Evolutionary conservation across 2,797 vertebrate species (phyloP), one percentile per base, ranked within the genome.

Genomic region (Glyptemys insculpta): DNA sequence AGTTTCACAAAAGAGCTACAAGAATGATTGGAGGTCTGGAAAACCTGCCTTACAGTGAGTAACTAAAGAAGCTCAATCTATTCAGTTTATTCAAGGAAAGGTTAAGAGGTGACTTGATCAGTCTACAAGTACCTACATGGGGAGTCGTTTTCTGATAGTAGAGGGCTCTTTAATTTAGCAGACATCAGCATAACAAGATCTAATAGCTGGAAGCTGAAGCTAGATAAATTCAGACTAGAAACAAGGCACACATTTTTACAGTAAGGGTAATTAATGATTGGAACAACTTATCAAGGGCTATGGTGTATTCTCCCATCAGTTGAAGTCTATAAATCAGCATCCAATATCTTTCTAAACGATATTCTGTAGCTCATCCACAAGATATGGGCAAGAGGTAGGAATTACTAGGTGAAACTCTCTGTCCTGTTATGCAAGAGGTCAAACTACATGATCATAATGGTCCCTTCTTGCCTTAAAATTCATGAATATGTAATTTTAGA

Each of bases 261-360:
- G 74, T 76, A 91, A 79, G n/a, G 27, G 8, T 92, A 86, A 89
- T 96, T 96, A 95, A 91, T 49, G 93, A 94, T 88, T 94, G 96
- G 93, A 94, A 91, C 52, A 92, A 87, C 68, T 94, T 95, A 68
- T 27, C 68, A 87, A 89, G 84, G 93, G 84, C 81, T 87, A 54
- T 21, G 93, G 21, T 87, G 68, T 79, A 90, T 95, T 91, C 93
- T 87, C 82, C 54, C 95, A 37, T 91, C 54, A 95, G 82, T 79
- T 88, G 54, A 93, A 95, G 94, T 91, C 54, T 92, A 81, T 87
- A 81, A 85, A 94, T 93, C 41, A 74, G 57, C 23, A n/a, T n/a
- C 2, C 2, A 47, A 49, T 41, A 83, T 59, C 79, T 72, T 19
- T 72, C 79, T 80, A 76, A 8, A 14, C 5, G 87, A 18, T 82